phyloP scores from a whole-genome alignment of 2,888 invertebrate species.

The Mesochorus sp. region DNA sequence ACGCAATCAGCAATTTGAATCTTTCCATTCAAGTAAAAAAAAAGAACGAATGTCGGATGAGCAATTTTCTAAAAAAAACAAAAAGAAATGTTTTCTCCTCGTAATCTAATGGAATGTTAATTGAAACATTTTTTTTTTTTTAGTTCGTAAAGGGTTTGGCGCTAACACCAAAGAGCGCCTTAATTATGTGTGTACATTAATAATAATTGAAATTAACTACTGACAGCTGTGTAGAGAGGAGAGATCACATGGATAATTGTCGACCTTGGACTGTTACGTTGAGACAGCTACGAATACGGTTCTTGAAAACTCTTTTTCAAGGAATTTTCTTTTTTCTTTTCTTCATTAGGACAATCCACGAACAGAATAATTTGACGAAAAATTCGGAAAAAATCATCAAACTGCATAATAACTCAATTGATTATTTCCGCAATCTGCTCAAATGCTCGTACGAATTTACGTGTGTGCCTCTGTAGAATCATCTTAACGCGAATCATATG shows the following conservation, averaged over 20 bases:
- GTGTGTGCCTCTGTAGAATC: slow-evolving; percentile 33
- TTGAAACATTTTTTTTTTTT: slow-evolving; percentile 19
- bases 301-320: slow-evolving; percentile 7
- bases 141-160: slow-evolving; percentile 44
- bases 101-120: slow-evolving; percentile 11
- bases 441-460: slow-evolving; percentile 46
- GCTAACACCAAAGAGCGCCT: slow-evolving; percentile 57
- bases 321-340: background rate
- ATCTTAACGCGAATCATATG: slow-evolving; percentile 3
- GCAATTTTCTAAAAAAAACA: slow-evolving; percentile 53
- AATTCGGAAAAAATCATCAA: slow-evolving; percentile 1
- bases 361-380: background rate
- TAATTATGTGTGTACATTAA: slow-evolving; percentile 47
- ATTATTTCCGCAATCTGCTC: slow-evolving; percentile 31
- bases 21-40: background rate
- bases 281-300: slow-evolving; percentile 9
- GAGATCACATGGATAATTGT: slow-evolving; percentile 22
- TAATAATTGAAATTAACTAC: background rate
- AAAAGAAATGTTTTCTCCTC: slow-evolving; percentile 21
- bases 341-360: background rate
- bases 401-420: background rate
- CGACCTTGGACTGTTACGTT: slow-evolving; percentile 29
- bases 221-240: slow-evolving; percentile 5
- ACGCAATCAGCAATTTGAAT: no score
- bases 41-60: slow-evolving; percentile 35